Conservation (phyloP, 2,888 invertebrate genomes). For the Frankliniella intonsa region DNA sequence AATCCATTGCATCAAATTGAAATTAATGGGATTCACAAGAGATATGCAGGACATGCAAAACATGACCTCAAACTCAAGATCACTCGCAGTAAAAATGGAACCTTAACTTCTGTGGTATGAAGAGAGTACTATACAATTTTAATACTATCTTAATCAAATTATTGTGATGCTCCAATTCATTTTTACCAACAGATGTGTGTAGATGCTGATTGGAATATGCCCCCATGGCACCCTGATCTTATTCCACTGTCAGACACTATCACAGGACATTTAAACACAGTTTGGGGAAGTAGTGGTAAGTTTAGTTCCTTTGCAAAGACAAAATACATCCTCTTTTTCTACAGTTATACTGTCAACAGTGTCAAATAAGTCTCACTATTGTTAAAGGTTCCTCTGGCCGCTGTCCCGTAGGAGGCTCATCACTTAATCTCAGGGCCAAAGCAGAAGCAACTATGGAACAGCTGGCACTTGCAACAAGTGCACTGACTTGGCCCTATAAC, state of each 20-base stretch:
- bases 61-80: neutral
- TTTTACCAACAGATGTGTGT: neutral
- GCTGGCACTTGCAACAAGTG: neutral
- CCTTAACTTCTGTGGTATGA: neutral
- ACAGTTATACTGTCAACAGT: neutral
- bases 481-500: neutral
- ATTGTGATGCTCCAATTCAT: neutral
- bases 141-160: neutral
- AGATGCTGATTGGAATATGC: slow-evolving; percentile 15
- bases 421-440: neutral
- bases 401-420: neutral
- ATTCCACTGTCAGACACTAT: neutral
- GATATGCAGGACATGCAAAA: neutral
- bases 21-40: neutral
- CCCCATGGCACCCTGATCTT: slow-evolving; percentile 2
- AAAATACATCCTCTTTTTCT: neutral
- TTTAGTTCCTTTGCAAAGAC: neutral
- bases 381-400: neutral
- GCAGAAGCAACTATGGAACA: slow-evolving; percentile 9
- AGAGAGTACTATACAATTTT: neutral
- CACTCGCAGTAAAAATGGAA: neutral
- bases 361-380: too few relatives aligned
- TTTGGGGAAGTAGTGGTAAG: neutral
- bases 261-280: neutral
- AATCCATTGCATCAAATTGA: slow-evolving; percentile 4